A percentile compares a stretch with the other conserved stretches of the same genome.
Evolutionary conservation across 2,888 invertebrate genomes (phyloP).

Genomic region (Epinotia brunnichana): DNA sequence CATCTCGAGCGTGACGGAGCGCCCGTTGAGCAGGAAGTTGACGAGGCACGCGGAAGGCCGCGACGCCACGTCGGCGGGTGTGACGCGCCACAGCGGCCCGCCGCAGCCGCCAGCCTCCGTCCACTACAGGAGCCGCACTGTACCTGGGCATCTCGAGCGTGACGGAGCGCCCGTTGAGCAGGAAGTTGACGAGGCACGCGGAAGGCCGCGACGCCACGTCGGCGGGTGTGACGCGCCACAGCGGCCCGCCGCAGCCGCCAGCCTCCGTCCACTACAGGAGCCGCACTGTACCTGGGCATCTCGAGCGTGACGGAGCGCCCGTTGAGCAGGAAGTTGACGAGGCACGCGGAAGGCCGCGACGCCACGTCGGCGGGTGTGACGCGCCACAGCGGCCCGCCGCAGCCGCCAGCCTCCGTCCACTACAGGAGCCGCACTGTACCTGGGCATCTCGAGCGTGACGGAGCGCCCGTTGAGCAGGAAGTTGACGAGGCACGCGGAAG

Average conservation of each 20-base stretch:
- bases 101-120: too few species aligned
- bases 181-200: too few species aligned
- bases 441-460: conserved; percentile 90
- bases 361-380: conserved; percentile 98
- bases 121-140: too few species aligned
- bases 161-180: too few species aligned
- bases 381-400: conserved; percentile 90
- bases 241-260: conserved; percentile 85
- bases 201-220: too few species aligned
- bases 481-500: conserved; percentile 92
- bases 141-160: too few species aligned
- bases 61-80: too few species aligned
- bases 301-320: conserved; percentile 94
- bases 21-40: too few species aligned
- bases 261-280: conserved; percentile 82
- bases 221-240: conserved; percentile 94
- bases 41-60: too few species aligned
- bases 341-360: conserved; percentile 88
- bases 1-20: too few species aligned
- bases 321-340: conserved; percentile 98
- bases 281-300: conserved; percentile 84
- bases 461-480: conserved; percentile 98
- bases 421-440: conserved; percentile 60
- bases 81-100: too few species aligned
- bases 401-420: conserved; percentile 85